Percentiles rank a stretch among this genome's conserved stretches.
Conservation (phyloP, 2,888 invertebrate species). For the Colletes collaris region DNA sequence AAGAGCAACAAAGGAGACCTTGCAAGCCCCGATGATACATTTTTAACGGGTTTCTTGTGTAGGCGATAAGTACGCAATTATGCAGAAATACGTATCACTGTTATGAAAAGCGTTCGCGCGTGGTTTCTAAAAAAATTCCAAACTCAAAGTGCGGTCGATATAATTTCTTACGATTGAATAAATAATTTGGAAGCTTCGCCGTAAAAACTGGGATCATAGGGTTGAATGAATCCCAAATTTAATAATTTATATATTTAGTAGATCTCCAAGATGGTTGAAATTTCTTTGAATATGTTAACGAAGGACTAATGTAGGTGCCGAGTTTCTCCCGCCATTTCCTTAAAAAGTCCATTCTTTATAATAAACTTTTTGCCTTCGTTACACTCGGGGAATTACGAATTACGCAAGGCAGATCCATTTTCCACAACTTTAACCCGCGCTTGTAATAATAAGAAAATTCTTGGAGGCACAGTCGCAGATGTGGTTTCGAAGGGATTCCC, state of each 20-base stretch:
- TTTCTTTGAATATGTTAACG: no score
- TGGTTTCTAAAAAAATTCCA: no score
- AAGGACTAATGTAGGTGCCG: no score
- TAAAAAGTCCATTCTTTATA: neutral
- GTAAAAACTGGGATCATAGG: no score
- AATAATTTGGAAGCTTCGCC: no score
- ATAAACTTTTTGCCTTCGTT: neutral
- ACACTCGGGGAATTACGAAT: neutral
- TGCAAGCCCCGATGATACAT: neutral
- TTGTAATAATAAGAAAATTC: conserved; percentile 14
- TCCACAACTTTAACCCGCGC: neutral
- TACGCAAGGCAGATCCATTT: neutral
- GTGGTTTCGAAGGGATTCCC: conserved; percentile 5
- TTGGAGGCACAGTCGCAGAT: conserved; percentile 1
- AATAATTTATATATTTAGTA: no score
- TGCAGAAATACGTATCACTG: neutral
- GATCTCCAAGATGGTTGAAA: no score
- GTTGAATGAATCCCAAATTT: no score
- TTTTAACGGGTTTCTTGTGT: neutral
- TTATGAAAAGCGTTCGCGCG: no score
- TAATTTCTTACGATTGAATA: no score
- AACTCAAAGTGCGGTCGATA: no score
- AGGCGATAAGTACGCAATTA: conserved; percentile 13
- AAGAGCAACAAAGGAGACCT: neutral
- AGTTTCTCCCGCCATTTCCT: no score